phyloP scores from a whole-genome alignment of 2,797 vertebrate genomes.

The Siniperca scherzeri region DNA sequence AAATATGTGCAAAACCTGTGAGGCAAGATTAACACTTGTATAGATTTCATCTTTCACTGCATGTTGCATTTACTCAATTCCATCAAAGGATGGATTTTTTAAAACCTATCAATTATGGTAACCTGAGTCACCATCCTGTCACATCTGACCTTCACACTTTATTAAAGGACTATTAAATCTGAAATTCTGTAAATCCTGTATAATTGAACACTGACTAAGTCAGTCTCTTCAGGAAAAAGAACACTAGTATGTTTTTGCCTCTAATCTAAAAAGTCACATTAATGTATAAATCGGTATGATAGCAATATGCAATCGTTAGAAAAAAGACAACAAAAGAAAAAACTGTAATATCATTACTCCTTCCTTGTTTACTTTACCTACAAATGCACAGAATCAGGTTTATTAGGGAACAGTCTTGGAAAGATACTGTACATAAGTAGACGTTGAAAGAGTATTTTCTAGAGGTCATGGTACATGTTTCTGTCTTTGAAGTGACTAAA shows the following conservation, averaged over 20 bases:
- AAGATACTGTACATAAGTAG: background rate
- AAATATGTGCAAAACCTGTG: constrained; percentile 26
- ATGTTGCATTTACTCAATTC: constrained; percentile 7
- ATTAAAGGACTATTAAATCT: constrained; percentile 1
- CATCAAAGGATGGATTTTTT: background rate
- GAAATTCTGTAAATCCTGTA: background rate
- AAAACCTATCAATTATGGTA: background rate
- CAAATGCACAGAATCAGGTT: background rate
- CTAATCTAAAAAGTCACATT: background rate
- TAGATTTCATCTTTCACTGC: constrained; percentile 14
- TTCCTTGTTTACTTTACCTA: background rate
- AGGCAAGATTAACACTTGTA: constrained; percentile 23
- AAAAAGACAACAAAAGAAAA: background rate
- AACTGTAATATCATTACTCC: background rate
- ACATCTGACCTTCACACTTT: constrained; percentile 17
- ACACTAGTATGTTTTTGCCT: background rate
- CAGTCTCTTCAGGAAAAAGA: background rate
- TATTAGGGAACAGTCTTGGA: background rate
- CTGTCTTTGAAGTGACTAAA: background rate
- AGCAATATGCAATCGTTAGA: background rate
- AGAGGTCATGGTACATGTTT: background rate
- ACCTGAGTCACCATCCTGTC: constrained; percentile 12
- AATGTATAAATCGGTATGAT: background rate
- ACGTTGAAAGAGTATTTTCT: background rate
- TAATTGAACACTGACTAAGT: background rate